phyloP scores from a whole-genome alignment of 64 coral and sea anemone genomes.

The Stylophora pistillata region DNA sequence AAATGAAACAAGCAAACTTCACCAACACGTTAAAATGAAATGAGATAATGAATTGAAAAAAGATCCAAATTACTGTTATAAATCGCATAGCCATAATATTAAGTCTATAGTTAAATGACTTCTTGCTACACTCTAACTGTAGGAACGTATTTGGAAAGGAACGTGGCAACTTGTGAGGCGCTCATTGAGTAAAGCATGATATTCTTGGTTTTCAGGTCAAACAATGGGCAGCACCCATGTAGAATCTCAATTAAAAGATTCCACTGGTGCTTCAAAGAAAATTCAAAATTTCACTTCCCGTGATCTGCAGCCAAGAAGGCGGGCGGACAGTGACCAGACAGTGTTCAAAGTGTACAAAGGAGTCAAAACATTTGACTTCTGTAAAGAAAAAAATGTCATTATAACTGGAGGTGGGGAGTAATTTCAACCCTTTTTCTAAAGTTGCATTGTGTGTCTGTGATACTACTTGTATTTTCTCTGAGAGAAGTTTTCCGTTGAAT shows the following conservation, averaged over 20 bases:
- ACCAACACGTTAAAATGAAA: too few relatives aligned
- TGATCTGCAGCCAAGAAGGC: slow-evolving; percentile 81
- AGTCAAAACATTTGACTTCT: slow-evolving; percentile 98
- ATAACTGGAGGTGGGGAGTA: slow-evolving; percentile 85
- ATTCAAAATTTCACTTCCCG: slow-evolving; percentile 26
- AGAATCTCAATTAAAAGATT: slow-evolving; percentile 74
- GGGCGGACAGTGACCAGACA: slow-evolving; percentile 87
- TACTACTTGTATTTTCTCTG: too few relatives aligned
- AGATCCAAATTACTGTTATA: too few relatives aligned
- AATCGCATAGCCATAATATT: too few relatives aligned
- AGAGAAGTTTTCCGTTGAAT: too few relatives aligned
- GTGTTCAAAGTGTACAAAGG: slow-evolving; percentile 97
- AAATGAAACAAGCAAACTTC: too few relatives aligned
- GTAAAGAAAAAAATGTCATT: slow-evolving; percentile 97
- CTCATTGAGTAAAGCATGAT: not conserved
- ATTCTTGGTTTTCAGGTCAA: slow-evolving; percentile 50
- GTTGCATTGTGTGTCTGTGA: too few relatives aligned
- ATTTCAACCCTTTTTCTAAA: not conserved
- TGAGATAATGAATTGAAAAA: too few relatives aligned
- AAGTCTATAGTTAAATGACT: too few relatives aligned
- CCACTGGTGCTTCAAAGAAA: slow-evolving; percentile 53
- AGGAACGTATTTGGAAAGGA: too few relatives aligned
- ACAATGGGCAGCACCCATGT: slow-evolving; percentile 96
- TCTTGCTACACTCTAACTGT: too few relatives aligned
- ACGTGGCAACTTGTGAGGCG: too few relatives aligned